These are phyloP conservation scores for Kradibia gibbosae DNA, from an alignment of 1,140 invertebrate genomes.

Conservation along the genomic window DNA sequence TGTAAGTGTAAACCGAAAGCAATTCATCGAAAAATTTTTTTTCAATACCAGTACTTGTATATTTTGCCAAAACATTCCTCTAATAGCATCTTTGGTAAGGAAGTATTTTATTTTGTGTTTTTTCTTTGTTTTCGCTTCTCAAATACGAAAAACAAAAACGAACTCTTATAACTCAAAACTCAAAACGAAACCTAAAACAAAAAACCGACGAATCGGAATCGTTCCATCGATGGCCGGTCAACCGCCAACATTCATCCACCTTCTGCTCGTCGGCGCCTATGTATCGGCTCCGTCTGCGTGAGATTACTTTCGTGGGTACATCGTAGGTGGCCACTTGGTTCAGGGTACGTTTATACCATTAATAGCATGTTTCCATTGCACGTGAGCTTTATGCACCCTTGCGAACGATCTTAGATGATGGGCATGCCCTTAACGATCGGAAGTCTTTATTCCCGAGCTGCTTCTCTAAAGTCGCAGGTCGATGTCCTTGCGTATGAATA, in stretches of 20 bases:
- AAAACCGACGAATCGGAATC: not conserved
- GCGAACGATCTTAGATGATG: not conserved
- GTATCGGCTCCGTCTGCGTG: slow-evolving; percentile 1
- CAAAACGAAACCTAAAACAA: slow-evolving; percentile 9
- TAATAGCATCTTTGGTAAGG: too few relatives aligned
- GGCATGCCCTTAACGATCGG: not conserved
- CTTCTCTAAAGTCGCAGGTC: too few relatives aligned
- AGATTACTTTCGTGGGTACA: slow-evolving; percentile 63
- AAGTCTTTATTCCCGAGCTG: too few relatives aligned
- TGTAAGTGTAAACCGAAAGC: too few relatives aligned
- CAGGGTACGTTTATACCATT: slow-evolving; percentile 82
- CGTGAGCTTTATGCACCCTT: not conserved
- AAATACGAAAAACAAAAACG: slow-evolving; percentile 2
- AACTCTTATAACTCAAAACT: not conserved
- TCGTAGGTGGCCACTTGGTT: slow-evolving; percentile 85
- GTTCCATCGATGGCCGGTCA: not conserved
- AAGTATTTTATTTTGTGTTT: slow-evolving; percentile 39
- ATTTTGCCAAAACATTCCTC: too few relatives aligned
- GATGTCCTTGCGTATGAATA: too few relatives aligned
- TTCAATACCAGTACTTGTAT: too few relatives aligned
- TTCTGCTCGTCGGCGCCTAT: slow-evolving; percentile 20
- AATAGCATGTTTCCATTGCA: slow-evolving; percentile 65
- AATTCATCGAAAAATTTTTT: too few relatives aligned
- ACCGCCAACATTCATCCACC: slow-evolving; percentile 21
- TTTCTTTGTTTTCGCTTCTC: slow-evolving; percentile 38